A percentile compares a stretch with the other conserved stretches of the same genome.
Conservation (phyloP, 2,113 vertebrate genomes). For the Xiphias gladius region DNA sequence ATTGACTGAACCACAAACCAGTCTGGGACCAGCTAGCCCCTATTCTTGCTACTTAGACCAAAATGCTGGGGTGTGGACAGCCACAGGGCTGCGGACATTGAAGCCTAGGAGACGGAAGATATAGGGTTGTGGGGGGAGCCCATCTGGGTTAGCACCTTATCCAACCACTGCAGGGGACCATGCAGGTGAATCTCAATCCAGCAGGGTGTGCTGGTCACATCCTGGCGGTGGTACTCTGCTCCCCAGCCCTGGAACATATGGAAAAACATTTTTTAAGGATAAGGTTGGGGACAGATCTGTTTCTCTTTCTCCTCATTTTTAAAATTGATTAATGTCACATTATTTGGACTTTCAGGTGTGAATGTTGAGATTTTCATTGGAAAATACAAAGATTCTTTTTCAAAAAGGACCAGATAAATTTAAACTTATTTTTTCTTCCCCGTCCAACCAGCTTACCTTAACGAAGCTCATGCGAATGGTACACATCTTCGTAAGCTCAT, state of each 20-base stretch:
- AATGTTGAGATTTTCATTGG: no score
- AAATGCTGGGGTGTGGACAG: slow-evolving; percentile 72
- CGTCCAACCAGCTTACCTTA: slow-evolving; percentile 84
- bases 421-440: background rate
- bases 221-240: slow-evolving; percentile 98
- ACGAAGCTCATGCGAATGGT: slow-evolving; percentile 99
- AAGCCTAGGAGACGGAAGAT: slow-evolving; percentile 95
- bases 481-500: slow-evolving; percentile 99
- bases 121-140: slow-evolving; percentile 98
- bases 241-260: slow-evolving; percentile 93
- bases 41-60: slow-evolving; percentile 65
- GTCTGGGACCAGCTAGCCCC: slow-evolving; percentile 46
- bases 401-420: background rate
- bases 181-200: slow-evolving; percentile 99
- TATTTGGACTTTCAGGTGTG: background rate
- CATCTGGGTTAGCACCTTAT: slow-evolving; percentile 99
- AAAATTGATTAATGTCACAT: no score
- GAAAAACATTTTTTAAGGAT: slow-evolving; percentile 8
- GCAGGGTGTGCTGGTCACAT: slow-evolving; percentile 99
- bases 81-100: slow-evolving; percentile 63
- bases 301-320: background rate
- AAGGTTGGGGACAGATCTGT: background rate
- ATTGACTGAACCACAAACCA: slow-evolving; percentile 50
- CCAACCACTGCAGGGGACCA: slow-evolving; percentile 98
- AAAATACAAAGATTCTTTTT: background rate